A percentile compares a stretch with the other conserved stretches of the same genome.
phyloP scores from a whole-genome alignment of 2,888 invertebrate species.

The Agapetus fuscipes region DNA sequence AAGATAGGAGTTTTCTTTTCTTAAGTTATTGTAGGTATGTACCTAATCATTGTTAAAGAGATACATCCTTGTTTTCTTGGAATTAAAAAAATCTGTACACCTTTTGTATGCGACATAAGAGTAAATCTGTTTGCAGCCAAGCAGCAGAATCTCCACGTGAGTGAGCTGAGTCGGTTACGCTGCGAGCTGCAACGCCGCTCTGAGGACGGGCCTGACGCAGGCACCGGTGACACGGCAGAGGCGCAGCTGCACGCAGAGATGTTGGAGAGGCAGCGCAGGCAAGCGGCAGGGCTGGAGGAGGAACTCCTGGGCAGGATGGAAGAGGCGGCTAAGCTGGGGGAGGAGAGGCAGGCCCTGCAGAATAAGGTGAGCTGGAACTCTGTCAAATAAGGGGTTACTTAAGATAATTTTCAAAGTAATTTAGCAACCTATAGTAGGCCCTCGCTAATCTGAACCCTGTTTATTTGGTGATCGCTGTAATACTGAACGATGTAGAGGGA shows the following conservation, averaged over 20 bases:
- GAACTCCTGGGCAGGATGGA: constrained; percentile 40
- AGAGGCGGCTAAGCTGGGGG: constrained; percentile 42
- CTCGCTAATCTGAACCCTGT: too few species aligned
- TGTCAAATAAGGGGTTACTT: not conserved
- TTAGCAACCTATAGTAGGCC: too few species aligned
- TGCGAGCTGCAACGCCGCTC: constrained; percentile 24
- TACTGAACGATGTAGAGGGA: too few species aligned
- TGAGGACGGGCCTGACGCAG: constrained; percentile 31
- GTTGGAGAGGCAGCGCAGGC: constrained; percentile 22
- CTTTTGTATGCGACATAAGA: not conserved
- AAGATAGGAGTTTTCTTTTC: too few species aligned
- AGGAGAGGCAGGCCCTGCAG: constrained; percentile 41
- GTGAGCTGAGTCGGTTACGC: constrained; percentile 7
- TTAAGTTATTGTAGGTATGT: too few species aligned
- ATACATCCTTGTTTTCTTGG: too few species aligned
- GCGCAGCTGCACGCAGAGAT: constrained; percentile 19
- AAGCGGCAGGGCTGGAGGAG: constrained; percentile 42
- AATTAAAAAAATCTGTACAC: not conserved
- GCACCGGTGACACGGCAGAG: constrained; percentile 30
- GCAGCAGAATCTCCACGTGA: constrained; percentile 4
- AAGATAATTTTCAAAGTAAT: not conserved
- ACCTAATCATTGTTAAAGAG: too few species aligned
- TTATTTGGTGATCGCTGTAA: too few species aligned
- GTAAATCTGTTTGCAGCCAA: constrained; percentile 10
- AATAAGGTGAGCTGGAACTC: constrained; percentile 29